Base-by-base conservation (phyloP, 2,888 invertebrate species). In the Drosophila paracracens region DNA sequence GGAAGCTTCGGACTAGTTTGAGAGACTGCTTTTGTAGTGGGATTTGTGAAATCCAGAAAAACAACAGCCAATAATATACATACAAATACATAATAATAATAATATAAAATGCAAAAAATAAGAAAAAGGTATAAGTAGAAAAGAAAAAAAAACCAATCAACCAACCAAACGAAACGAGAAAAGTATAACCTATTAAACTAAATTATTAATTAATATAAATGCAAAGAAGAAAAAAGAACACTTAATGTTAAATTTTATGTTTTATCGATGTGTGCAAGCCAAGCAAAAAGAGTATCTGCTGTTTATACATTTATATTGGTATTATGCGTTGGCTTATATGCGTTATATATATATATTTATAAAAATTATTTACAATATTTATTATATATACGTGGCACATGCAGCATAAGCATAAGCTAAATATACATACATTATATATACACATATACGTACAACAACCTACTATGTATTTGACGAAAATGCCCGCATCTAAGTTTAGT, bases 331-430 rank as follows among this genome's bases (percentile, higher is more conserved):
- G 25, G 79, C 74, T 67, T 81, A 70, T 74, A 79, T 70, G 66
- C 58, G 70, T 50, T 77, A 62, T 40, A 66, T 27, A 70, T 60
- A 70, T 70, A 62, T 64, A 79, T 70, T 69, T 79, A 70, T 74
- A 54, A 79, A 46, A 76, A 80, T 76, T 74, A 76, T 81, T 78
- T 81, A 72, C 68, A 78, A 78, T 76, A 76, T 71, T 83, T 77
- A 76, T 77, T 64, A 74, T 61, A 78, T 76, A 68, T 72, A 72
- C 77, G 59, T 76, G 67, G 56, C 65, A 67, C 76, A 59, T 77
- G 63, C 68, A 76, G 60, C 68, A 76, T 67, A 62, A 52, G 62
- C 73, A 59, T 76, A 77, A 77, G 77, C 69, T 73, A 72, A 57
- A 65, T 63, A 77, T 73, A 76, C 46, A 59, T 62, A 75, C 58